A percentile compares a stretch with the other conserved stretches of the same genome.
phyloP scores from a whole-genome alignment of 2,888 invertebrate species.

The Brachypalpus laphriformis region DNA sequence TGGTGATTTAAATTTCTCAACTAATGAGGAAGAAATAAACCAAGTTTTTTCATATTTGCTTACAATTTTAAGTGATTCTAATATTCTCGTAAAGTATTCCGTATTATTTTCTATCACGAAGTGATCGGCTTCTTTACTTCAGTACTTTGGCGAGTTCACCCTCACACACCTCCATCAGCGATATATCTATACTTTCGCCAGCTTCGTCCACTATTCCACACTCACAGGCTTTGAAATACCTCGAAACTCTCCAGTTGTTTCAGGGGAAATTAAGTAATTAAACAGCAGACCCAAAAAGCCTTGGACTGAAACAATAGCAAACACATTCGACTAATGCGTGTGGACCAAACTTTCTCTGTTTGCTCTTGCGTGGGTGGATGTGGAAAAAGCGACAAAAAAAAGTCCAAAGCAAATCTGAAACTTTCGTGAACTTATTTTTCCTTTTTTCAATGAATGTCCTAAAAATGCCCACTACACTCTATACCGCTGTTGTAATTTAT shows the following conservation, averaged over 20 bases:
- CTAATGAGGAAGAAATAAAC: no score
- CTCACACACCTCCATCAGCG: no score
- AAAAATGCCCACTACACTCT: conserved; percentile 12
- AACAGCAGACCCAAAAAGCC: neutral
- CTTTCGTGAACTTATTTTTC: neutral
- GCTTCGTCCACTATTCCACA: no score
- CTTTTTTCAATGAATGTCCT: conserved; percentile 14
- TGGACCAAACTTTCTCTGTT: neutral
- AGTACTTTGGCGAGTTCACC: no score
- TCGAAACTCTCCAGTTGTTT: neutral
- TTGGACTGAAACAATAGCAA: neutral
- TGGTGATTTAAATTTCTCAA: no score
- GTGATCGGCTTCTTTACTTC: no score
- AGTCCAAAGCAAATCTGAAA: neutral
- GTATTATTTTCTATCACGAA: no score
- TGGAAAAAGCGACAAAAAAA: neutral
- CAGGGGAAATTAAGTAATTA: conserved; percentile 25
- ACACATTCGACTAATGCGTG: conserved; percentile 10
- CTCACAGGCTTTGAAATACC: neutral
- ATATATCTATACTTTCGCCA: no score
- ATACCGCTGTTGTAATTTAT: conserved; percentile 8
- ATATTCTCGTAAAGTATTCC: no score
- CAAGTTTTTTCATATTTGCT: no score
- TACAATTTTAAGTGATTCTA: no score
- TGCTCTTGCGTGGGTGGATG: neutral